A percentile compares a stretch with the other conserved stretches of the same genome.
Evolutionary conservation across 92 coral and sea anemone species (phyloP).

Genomic region (Ricordea florida): DNA sequence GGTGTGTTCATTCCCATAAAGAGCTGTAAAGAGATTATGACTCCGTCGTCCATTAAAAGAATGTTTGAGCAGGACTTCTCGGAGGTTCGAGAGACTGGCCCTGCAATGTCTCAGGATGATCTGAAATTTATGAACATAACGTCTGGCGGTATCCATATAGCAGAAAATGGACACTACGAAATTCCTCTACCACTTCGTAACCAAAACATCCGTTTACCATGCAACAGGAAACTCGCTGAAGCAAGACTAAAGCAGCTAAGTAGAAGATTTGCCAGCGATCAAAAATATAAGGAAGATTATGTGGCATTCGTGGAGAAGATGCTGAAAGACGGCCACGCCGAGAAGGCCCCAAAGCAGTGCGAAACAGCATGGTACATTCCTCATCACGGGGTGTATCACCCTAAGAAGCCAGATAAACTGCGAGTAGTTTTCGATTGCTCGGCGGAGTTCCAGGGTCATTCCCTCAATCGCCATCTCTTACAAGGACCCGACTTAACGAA

Average conservation of each 20-base stretch:
- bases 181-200: conserved; percentile 45
- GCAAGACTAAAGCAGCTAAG: conserved; percentile 21
- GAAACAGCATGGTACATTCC: too few relatives aligned
- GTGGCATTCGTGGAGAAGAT: conserved; percentile 36
- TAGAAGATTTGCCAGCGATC: conserved; percentile 11
- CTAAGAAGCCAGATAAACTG: too few relatives aligned
- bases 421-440: too few relatives aligned
- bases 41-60: neutral
- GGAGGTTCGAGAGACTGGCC: neutral
- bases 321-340: conserved; percentile 42
- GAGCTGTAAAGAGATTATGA: conserved; percentile 7
- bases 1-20: neutral
- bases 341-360: conserved; percentile 24
- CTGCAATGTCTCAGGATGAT: neutral
- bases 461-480: too few relatives aligned
- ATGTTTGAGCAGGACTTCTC: conserved; percentile 23
- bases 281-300: conserved; percentile 37
- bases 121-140: neutral
- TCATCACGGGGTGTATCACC: too few relatives aligned
- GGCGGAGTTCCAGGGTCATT: too few relatives aligned
- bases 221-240: conserved; percentile 31
- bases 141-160: neutral
- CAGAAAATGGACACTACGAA: conserved; percentile 27
- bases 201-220: conserved; percentile 15
- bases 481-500: too few relatives aligned